Evolutionary conservation across 2,113 vertebrate species (phyloP), one percentile per base, ranked within the genome.

Genomic region (Leptobrachium leishanense): DNA sequence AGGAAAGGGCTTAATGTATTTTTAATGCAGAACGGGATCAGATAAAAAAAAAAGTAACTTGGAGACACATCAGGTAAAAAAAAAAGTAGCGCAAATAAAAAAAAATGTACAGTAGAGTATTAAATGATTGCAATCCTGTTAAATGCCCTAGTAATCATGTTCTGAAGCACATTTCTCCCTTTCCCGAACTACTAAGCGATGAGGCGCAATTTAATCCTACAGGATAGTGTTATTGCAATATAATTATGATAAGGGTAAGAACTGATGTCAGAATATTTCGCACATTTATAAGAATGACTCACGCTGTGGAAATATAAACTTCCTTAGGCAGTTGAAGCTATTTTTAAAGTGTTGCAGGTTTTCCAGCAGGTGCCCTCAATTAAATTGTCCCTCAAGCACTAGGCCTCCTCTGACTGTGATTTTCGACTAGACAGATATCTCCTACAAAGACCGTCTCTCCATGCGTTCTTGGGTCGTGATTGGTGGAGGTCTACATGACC

Each of bases 31-130:
- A 90, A 88, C 91, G 88, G 46, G 88, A 92, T 92, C 89, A 88
- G 88, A 92, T 91, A 88, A 90, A 91, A 87, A 50, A 50, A 50
- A 4, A 50, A 1, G 81, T 84, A 89, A 91, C 84, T 90, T 92
- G 90, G 89, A 84, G 89, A 90, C 88, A 88, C 89, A 88, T 91
- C 89, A 91, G 86, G 86, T 88, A 85, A 88, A 50, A 5, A 59
- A 91, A 89, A 89, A 87, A 86, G 85, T 72, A 0, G 82, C 89
- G 86, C 84, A 88, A 91, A 92, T 93, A 85, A 93, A 93, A 92
- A 91, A 93, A 92, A 91, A 91, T 93, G 89, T 92, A 93, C 93
- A 86, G 89, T 92, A 88, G 63, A 75, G 84, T 90, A 90, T 92
- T 90, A 91, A 92, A 89, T 91, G 92, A 90, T 88, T 90, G 88